These are phyloP conservation scores for Coturnix japonica DNA, from an alignment of 2,113 vertebrate species.

Conservation along the genomic window DNA sequence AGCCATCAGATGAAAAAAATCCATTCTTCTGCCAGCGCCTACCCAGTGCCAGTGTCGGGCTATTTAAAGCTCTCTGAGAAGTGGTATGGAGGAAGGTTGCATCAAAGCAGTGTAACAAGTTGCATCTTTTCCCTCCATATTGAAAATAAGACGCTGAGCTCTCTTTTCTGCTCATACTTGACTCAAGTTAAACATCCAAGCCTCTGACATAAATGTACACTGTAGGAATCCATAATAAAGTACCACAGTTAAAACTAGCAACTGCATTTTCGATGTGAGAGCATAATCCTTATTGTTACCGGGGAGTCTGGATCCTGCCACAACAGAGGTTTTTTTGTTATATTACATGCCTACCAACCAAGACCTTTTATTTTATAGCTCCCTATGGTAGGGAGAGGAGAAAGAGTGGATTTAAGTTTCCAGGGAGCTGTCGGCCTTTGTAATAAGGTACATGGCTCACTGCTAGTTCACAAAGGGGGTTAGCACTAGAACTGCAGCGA, in stretches of 20 bases:
- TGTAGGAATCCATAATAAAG: conserved; percentile 53
- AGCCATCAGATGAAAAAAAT: conserved; percentile 59
- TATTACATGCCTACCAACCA: conserved; percentile 61
- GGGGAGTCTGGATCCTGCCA: conserved; percentile 37
- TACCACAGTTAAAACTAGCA: conserved; percentile 47
- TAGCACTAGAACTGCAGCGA: conserved; percentile 15
- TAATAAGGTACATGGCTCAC: conserved; percentile 60
- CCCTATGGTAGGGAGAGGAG: conserved; percentile 14
- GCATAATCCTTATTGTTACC: conserved; percentile 53
- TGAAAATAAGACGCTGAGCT: rapidly evolving
- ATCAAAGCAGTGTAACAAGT: background rate
- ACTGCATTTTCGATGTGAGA: conserved; percentile 17
- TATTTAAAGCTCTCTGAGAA: conserved; percentile 62
- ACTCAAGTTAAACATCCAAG: conserved; percentile 29
- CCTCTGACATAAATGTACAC: conserved; percentile 3
- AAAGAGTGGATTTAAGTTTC: conserved; percentile 68
- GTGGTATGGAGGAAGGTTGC: conserved; percentile 3
- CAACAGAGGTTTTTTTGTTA: conserved; percentile 54
- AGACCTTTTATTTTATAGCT: conserved; percentile 62
- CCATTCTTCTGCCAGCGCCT: conserved; percentile 51
- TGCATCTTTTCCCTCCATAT: background rate
- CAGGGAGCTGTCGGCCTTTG: conserved; percentile 64
- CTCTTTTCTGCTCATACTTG: background rate
- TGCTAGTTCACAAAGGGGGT: conserved; percentile 70
- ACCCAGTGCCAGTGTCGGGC: conserved; percentile 51